Conservation (phyloP, 2,113 vertebrate species). For the Oceanites oceanicus region DNA sequence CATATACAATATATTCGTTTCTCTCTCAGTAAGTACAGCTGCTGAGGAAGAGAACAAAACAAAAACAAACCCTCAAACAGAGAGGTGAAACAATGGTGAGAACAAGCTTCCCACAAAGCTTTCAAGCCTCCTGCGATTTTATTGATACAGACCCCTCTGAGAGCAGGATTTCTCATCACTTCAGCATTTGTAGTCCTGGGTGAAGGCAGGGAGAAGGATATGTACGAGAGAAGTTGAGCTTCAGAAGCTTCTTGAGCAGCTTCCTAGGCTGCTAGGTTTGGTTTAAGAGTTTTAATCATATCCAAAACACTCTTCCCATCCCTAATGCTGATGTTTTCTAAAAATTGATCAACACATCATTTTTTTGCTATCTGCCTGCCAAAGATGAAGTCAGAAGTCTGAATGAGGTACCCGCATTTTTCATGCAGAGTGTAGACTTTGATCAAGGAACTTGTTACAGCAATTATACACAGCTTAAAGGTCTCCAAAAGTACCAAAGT, state of each 20-base stretch:
- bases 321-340: neutral
- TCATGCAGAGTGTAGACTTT: neutral
- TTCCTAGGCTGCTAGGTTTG: neutral
- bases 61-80: neutral
- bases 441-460: neutral
- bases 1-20: neutral
- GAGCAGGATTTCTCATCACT: neutral
- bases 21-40: neutral
- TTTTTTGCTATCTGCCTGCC: neutral
- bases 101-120: neutral
- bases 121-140: neutral
- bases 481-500: neutral
- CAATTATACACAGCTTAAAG: neutral
- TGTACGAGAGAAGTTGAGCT: neutral
- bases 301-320: neutral
- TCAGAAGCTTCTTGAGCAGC: neutral
- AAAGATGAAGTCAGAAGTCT: neutral
- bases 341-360: neutral
- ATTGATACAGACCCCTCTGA: neutral
- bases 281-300: neutral
- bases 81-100: conserved; percentile 5
- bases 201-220: neutral
- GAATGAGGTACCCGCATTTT: neutral
- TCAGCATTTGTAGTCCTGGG: neutral
- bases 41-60: conserved; percentile 4